Conservation (phyloP, 2,113 vertebrate species). For the Neopipo cinnamomea region DNA sequence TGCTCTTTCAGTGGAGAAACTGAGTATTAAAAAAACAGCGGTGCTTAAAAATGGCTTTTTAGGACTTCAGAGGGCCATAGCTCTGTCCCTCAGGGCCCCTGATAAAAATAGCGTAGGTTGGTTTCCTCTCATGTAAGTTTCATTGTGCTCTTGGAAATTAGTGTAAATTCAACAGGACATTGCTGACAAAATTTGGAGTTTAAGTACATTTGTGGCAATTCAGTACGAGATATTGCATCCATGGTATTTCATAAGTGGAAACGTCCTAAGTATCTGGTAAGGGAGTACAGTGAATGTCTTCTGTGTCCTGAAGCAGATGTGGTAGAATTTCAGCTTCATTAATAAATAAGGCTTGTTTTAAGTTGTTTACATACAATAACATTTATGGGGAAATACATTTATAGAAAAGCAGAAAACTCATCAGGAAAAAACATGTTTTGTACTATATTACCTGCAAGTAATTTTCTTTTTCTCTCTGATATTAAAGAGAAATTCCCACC, state of each 20-base stretch:
- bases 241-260: neutral
- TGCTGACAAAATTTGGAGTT: neutral
- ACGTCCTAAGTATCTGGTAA: neutral
- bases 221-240: neutral
- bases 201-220: constrained; percentile 8
- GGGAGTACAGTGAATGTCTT: neutral
- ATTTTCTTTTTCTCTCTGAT: accelerated
- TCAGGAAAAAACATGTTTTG: neutral
- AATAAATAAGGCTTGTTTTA: neutral
- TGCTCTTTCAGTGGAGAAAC: neutral
- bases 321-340: neutral
- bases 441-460: neutral
- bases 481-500: neutral
- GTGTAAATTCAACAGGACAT: neutral
- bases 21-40: neutral
- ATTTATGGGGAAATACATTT: neutral
- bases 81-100: neutral
- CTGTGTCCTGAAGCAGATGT: neutral
- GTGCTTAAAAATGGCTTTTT: neutral
- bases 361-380: neutral
- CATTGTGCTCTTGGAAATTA: neutral
- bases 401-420: neutral
- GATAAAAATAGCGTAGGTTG: neutral
- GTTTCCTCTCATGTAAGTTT: neutral
- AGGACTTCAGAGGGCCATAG: neutral